Evolutionary conservation across 1,140 invertebrate genomes (phyloP).

Genomic region (Proctacanthus coquilletti): DNA sequence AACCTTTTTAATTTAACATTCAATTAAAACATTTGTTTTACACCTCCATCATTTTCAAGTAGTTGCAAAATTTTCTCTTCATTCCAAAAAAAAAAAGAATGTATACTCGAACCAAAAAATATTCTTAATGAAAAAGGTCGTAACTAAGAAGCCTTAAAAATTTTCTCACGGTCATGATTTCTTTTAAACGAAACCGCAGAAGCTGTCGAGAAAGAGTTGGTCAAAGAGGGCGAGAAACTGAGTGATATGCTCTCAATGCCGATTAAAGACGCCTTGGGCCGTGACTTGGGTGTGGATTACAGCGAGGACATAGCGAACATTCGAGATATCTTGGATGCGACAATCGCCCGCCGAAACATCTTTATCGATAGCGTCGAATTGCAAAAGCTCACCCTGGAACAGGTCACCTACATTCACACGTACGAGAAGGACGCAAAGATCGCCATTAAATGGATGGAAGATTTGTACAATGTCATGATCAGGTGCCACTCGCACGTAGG

Average conservation of each 20-base stretch:
- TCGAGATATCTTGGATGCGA: slow-evolving; percentile 47
- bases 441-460: slow-evolving; percentile 58
- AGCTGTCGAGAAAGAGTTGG: slow-evolving; percentile 45
- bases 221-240: slow-evolving; percentile 62
- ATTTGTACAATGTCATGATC: slow-evolving; percentile 53
- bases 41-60: too few species aligned
- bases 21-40: too few species aligned
- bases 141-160: too few species aligned
- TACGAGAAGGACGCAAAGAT: slow-evolving; percentile 62
- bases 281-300: slow-evolving; percentile 57
- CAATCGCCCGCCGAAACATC: slow-evolving; percentile 44
- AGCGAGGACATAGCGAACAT: slow-evolving; percentile 54
- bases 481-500: slow-evolving; percentile 55
- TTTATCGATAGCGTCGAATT: slow-evolving; percentile 53
- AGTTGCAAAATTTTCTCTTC: too few species aligned
- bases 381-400: slow-evolving; percentile 57
- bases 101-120: too few species aligned
- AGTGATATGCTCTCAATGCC: slow-evolving; percentile 65
- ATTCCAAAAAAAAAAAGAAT: too few species aligned
- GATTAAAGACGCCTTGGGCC: slow-evolving; percentile 59
- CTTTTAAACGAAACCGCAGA: too few species aligned
- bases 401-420: slow-evolving; percentile 53
- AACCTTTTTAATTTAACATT: too few species aligned
- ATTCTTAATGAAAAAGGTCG: too few species aligned
- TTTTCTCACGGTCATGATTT: too few species aligned